A percentile compares a stretch with the other conserved stretches of the same genome.
phyloP scores from a whole-genome alignment of 2,888 invertebrate genomes.

The Diaprepes abbreviatus region DNA sequence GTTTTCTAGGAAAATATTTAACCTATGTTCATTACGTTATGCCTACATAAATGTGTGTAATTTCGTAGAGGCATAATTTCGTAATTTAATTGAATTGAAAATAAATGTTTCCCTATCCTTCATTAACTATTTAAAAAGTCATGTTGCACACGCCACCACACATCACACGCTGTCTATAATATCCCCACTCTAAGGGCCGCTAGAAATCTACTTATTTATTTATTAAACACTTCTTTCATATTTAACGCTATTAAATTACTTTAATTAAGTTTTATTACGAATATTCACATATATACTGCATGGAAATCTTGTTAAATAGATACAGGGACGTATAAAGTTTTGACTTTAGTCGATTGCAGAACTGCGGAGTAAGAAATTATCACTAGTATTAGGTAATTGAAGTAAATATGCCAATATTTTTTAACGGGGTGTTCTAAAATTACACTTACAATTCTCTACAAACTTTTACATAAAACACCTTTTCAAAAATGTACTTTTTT shows the following conservation, averaged over 20 bases:
- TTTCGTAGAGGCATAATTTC: not conserved
- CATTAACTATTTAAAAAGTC: conserved; percentile 25
- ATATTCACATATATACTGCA: not conserved
- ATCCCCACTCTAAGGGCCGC: conserved; percentile 10
- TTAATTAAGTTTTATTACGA: not conserved
- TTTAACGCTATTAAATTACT: not conserved
- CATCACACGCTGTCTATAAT: conserved; percentile 40
- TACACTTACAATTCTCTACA: no score
- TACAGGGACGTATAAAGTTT: not conserved
- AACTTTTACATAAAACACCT: no score
- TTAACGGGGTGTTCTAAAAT: no score
- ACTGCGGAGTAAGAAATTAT: no score
- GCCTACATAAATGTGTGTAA: no score
- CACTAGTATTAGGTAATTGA: no score
- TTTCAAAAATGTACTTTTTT: no score
- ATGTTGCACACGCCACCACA: conserved; percentile 36
- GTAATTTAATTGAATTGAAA: conserved; percentile 5
- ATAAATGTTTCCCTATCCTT: not conserved
- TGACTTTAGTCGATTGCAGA: no score
- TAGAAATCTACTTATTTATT: conserved; percentile 14
- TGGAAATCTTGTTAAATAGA: not conserved
- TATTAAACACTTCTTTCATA: not conserved
- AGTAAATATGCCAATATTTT: no score
- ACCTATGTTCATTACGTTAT: no score
- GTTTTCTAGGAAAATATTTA: no score